Evolutionary conservation across 2,113 vertebrate genomes (phyloP), one percentile per base, ranked within the genome.

Genomic region (Silurus asotus): DNA sequence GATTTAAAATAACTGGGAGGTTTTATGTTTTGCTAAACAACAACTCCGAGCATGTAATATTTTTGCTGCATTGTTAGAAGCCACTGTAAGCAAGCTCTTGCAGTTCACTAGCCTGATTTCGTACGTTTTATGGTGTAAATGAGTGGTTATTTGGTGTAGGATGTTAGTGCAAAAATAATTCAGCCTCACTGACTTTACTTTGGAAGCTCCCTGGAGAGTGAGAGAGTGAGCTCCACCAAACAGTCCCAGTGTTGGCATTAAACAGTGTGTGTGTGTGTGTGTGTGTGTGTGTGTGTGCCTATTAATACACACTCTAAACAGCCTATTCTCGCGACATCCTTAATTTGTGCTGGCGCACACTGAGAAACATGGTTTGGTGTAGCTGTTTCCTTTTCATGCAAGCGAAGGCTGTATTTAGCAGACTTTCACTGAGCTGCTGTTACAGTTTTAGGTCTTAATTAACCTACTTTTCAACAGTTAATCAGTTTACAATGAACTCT

Each of bases 151-250:
- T 59, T 72, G 59, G 64, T 76, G 37, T 69, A 76, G 19, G 62
- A 53, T 28, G 51, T 64, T 64, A 81, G 25, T 74, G 76, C 87
- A 88, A 90, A 89, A 67, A 89, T 86, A 89, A 74, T 28, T 13
- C 19, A 51, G n/a, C 17, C 55, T 70, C 59, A 28, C 25, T 75
- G 64, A 88, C 76, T 81, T 59, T 23, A 65, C 14, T 23, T 67
- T 87, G 56, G 11, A 80, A 55, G 75, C 67, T 53, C 81, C 76
- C 74, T 37, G 51, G 51, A 28, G 69, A 62, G 58, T 81, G 25
- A 79, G 37, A 76, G 6, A 28, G 53, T 58, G 25, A 28, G 17
- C 15, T 37, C 37, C 82, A 80, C 5, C 55, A 55, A 67, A 13
- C 61, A 76, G 74, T 74, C 80, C 23, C 70, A 72, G 53, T 17